phyloP scores from a whole-genome alignment of 2,888 invertebrate genomes.

The Nasonovia ribisnigri region DNA sequence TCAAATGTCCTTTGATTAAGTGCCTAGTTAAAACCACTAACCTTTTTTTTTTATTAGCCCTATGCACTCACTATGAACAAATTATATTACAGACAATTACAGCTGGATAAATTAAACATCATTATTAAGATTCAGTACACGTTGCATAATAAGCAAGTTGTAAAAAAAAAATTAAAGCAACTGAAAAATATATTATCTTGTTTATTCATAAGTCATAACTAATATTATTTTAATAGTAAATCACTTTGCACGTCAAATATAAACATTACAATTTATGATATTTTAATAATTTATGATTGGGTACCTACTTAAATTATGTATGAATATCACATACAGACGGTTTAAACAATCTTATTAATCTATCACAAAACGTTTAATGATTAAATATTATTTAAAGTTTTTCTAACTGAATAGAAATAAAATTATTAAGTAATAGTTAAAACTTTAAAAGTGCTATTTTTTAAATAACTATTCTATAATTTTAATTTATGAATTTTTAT shows the following conservation, averaged over 20 bases:
- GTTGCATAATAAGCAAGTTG: neutral
- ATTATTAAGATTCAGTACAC: neutral
- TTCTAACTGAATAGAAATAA: neutral
- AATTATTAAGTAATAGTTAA: neutral
- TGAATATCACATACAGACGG: neutral
- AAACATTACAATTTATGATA: constrained; percentile 24
- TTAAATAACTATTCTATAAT: neutral
- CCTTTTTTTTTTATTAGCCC: neutral
- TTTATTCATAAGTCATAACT: constrained; percentile 24
- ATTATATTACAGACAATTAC: neutral
- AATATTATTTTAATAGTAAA: constrained; percentile 35
- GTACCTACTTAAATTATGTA: neutral
- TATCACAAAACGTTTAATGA: neutral
- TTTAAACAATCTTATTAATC: neutral
- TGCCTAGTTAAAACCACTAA: constrained; percentile 30
- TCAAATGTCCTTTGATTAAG: constrained; percentile 4
- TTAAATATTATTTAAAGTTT: neutral
- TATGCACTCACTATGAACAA: neutral
- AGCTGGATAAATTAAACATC: neutral
- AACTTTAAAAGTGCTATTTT: neutral
- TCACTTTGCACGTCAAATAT: neutral
- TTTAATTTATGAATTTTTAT: neutral
- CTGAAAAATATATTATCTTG: constrained; percentile 35
- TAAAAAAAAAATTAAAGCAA: neutral
- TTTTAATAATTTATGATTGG: constrained; percentile 25